Base-by-base conservation (phyloP, 2,797 vertebrate species). In the Neosalanx taihuensis region DNA sequence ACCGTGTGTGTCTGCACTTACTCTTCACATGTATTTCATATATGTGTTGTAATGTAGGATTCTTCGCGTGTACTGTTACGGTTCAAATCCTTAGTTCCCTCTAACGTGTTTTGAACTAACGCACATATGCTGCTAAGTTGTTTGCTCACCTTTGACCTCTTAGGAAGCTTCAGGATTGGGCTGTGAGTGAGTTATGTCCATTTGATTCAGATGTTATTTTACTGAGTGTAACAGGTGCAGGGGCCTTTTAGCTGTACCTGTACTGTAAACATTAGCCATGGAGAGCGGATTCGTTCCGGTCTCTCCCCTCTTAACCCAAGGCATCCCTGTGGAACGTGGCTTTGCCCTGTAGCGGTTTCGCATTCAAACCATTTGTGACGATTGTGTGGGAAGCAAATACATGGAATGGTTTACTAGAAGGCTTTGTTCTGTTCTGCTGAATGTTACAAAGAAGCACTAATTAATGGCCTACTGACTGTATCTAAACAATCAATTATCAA, bases 221-320 rank as follows among this genome's bases (percentile, higher is more conserved):
- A 72, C 83, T 84, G 75, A 83, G 63, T 76, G 68, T 77, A 73
- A 65, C 2, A n/a, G 20, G 91, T 88, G 89, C 88, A 89, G 88
- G 79, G 79, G 79, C 79, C 74, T 79, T 85, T 46, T 85, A 86
- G 78, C 84, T 87, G 83, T 90, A 89, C 84, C 91, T 92, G 91
- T 90, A 87, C 90, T 90, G 91, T 91, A 88, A 87, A 89, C 86
- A 71, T 78, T 46, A 68, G 83, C 71, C 58, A 86, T 89, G 85
- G 88, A 89, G 83, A 90, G 89, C 53, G 46, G 35, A 46, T 46
- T 9, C 3, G 10, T 35, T 53, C 66, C 72, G 17, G 18, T 68
- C 56, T 76, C 72, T 79, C 83, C 66, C 61, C 51, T 74, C 73
- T 76, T 83, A 72, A 77, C 70, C 76, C 68, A 69, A 37, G 61